Conservation (phyloP, 2,797 vertebrate species). For the Oreochromis grahami region DNA sequence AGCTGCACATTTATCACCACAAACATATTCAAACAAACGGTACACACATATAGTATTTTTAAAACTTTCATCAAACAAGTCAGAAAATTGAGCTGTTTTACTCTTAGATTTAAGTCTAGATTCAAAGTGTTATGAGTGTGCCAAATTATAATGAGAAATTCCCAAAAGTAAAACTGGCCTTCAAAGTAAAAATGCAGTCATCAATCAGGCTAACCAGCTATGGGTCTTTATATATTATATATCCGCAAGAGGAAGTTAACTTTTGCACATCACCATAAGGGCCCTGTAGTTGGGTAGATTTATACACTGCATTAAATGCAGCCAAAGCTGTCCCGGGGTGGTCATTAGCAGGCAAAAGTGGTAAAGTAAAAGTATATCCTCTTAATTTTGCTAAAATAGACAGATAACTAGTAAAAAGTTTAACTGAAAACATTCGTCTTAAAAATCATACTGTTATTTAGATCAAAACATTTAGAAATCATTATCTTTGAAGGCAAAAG, state of each 20-base stretch:
- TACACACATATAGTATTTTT: not conserved
- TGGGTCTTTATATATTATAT: not conserved
- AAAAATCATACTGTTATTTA: not conserved
- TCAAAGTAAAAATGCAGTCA: not conserved
- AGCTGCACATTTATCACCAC: not conserved
- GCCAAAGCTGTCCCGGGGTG: constrained; percentile 35
- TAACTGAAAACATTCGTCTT: not conserved
- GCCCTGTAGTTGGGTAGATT: constrained; percentile 32
- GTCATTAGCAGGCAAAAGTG: constrained; percentile 31
- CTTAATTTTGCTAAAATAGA: not conserved
- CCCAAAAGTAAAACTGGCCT: not conserved
- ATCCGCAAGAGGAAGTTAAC: constrained; percentile 7
- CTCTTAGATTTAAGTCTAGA: not conserved
- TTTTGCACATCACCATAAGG: constrained; percentile 32
- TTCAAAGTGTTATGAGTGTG: not conserved
- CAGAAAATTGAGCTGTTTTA: not conserved
- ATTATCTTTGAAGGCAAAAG: not conserved
- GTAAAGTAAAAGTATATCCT: not conserved
- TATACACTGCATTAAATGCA: constrained; percentile 38
- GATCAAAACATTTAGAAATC: not conserved
- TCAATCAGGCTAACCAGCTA: not conserved
- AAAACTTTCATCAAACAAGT: not conserved
- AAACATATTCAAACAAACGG: not conserved
- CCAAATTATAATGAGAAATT: constrained; percentile 35
- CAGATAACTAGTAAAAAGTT: not conserved